phyloP scores from a whole-genome alignment of 2,888 invertebrate species.

The Patella ulyssiponensis region DNA sequence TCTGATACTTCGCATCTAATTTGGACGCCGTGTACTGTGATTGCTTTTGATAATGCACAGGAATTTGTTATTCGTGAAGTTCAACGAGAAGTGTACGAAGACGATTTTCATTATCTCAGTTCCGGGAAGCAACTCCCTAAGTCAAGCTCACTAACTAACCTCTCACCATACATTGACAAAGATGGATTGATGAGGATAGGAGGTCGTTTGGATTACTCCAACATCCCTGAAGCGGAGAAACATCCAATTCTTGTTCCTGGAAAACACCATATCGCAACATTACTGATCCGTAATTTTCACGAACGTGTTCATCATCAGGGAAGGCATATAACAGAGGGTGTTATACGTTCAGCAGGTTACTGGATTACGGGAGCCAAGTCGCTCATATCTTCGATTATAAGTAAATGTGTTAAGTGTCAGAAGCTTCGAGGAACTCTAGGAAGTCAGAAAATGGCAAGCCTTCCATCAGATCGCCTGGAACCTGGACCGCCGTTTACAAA shows the following conservation, averaged over 20 bases:
- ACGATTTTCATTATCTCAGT: conserved; percentile 18
- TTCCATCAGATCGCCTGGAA: conserved; percentile 22
- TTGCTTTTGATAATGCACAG: neutral
- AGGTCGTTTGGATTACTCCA: conserved; percentile 26
- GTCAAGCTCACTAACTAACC: conserved; percentile 21
- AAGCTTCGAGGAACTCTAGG: conserved; percentile 22
- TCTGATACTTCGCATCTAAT: neutral
- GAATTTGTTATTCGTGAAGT: conserved; percentile 16
- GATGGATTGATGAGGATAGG: conserved; percentile 35
- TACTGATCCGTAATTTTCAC: conserved; percentile 36
- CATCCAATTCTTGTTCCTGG: conserved; percentile 30
- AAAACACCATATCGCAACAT: conserved; percentile 26
- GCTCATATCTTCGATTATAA: conserved; percentile 16
- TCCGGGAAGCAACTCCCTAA: conserved; percentile 18
- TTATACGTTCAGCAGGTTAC: conserved; percentile 22
- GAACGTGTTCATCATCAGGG: conserved; percentile 37
- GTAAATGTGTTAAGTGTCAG: conserved; percentile 20
- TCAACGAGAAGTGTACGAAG: conserved; percentile 18
- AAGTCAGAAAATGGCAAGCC: conserved; percentile 22
- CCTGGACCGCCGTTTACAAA: conserved; percentile 28
- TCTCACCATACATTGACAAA: conserved; percentile 29
- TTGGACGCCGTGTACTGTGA: too few species aligned
- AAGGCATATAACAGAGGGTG: conserved; percentile 41
- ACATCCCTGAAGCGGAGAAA: conserved; percentile 14
- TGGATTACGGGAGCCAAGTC: conserved; percentile 23